These are phyloP conservation scores for Rhinogobius similis DNA, from an alignment of 2,113 vertebrate genomes.

Conservation along the genomic window DNA sequence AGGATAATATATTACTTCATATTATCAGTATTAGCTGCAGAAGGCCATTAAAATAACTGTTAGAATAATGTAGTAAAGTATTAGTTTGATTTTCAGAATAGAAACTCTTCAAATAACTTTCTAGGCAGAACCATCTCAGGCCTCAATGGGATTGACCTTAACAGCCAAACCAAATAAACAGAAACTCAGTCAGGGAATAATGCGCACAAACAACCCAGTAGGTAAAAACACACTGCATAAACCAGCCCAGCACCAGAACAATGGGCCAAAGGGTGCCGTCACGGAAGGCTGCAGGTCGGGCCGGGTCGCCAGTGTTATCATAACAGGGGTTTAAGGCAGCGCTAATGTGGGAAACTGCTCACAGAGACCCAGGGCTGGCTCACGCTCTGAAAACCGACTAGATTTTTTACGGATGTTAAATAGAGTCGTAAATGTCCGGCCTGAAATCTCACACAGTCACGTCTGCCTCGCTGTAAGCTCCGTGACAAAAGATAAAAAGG, in stretches of 20 bases:
- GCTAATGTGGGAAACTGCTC: constrained; percentile 50
- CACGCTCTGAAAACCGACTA: background rate
- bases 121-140: background rate
- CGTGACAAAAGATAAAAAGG: background rate
- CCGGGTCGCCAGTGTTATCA: constrained; percentile 55
- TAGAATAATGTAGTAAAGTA: too few relatives aligned
- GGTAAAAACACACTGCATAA: constrained; percentile 3
- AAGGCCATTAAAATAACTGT: too few relatives aligned
- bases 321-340: constrained; percentile 46
- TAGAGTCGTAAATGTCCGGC: constrained; percentile 3
- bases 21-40: too few relatives aligned
- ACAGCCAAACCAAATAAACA: constrained; percentile 43
- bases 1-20: too few relatives aligned
- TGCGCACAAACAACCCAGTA: constrained; percentile 24
- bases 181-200: constrained; percentile 7
- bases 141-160: constrained; percentile 12
- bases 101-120: background rate
- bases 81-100: background rate
- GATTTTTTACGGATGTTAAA: constrained; percentile 9
- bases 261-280: constrained; percentile 52
- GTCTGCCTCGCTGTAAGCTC: background rate
- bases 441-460: constrained; percentile 4
- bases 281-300: constrained; percentile 46
- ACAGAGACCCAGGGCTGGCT: constrained; percentile 15
- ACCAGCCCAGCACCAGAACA: constrained; percentile 36